These are phyloP conservation scores for Lasioglossum calceatum DNA, from an alignment of 2,888 invertebrate species.

Conservation along the genomic window DNA sequence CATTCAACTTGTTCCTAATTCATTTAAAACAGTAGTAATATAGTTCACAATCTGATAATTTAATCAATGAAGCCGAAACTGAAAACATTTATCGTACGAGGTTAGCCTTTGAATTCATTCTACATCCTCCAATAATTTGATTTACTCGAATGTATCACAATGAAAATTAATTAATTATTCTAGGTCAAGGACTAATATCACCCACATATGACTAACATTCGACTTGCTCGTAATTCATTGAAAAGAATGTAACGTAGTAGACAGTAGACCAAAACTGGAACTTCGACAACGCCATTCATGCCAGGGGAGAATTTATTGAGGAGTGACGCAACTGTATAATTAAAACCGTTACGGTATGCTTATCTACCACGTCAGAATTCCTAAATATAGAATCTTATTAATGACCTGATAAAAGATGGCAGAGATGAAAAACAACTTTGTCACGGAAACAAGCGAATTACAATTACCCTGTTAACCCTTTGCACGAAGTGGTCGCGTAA, in stretches of 20 bases:
- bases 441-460: not conserved
- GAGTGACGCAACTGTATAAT: not conserved
- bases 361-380: not conserved
- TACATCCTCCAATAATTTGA: no score
- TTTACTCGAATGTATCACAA: no score
- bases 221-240: not conserved
- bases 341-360: not conserved
- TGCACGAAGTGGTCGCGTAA: slow-evolving; percentile 35
- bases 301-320: not conserved
- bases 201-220: not conserved
- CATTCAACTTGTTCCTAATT: not conserved
- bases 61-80: no score
- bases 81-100: no score
- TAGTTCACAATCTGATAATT: no score
- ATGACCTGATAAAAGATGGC: not conserved
- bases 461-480: slow-evolving; percentile 42
- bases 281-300: not conserved
- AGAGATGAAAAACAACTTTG: not conserved
- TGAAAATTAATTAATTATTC: no score
- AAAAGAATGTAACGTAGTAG: not conserved
- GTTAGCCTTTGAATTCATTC: no score
- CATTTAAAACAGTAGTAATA: not conserved
- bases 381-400: slow-evolving; percentile 5
- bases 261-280: not conserved
- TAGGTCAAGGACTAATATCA: not conserved